These are phyloP conservation scores for Onychomys torridus DNA, from an alignment of 2,797 vertebrate species.

Conservation along the genomic window DNA sequence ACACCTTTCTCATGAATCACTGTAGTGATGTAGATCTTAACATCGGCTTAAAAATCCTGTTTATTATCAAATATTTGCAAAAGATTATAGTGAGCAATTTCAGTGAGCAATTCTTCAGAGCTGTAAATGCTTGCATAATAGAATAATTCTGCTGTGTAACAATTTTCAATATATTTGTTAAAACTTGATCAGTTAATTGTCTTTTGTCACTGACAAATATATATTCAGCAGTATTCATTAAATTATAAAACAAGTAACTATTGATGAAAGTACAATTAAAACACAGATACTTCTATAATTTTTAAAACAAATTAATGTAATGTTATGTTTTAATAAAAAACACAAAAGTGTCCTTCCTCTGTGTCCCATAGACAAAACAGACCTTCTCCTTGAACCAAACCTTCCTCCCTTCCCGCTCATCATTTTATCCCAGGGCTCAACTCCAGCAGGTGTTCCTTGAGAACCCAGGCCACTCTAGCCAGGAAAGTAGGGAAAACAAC, in stretches of 20 bases:
- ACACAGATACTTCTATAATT: neutral
- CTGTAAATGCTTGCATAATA: neutral
- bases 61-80: neutral
- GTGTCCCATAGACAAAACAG: neutral
- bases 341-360: neutral
- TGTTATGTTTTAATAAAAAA: neutral
- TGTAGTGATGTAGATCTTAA: neutral
- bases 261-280: neutral
- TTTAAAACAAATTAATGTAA: neutral
- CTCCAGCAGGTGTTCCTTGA: neutral
- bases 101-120: neutral
- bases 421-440: neutral
- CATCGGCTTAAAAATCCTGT: neutral
- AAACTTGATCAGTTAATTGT: neutral
- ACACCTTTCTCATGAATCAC: neutral
- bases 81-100: neutral
- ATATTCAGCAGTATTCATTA: neutral
- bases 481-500: neutral
- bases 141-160: neutral
- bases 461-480: neutral
- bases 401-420: neutral
- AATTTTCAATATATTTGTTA: neutral
- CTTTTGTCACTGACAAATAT: neutral
- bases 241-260: neutral
- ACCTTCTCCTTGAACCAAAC: neutral